These are phyloP conservation scores for Lynx canadensis DNA, from an alignment of 2,113 vertebrate species.

Conservation along the genomic window DNA sequence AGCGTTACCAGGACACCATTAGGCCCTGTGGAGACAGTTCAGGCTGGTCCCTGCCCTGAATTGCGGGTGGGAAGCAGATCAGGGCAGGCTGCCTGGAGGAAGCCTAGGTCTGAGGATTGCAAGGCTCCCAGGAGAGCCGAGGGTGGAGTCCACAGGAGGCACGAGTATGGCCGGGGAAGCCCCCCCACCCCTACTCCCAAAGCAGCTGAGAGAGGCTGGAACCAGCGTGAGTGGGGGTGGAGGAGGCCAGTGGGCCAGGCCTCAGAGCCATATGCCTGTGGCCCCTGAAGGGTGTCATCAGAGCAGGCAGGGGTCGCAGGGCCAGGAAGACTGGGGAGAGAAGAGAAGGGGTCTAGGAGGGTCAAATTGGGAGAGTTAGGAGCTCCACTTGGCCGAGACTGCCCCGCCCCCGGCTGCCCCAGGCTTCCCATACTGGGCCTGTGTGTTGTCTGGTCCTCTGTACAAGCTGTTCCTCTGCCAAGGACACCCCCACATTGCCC, in stretches of 20 bases:
- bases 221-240: rapidly evolving
- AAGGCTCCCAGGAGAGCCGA: not conserved
- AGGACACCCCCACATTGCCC: rapidly evolving
- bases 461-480: not conserved
- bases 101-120: not conserved
- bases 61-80: not conserved
- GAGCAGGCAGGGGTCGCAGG: not conserved
- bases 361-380: not conserved
- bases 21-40: not conserved
- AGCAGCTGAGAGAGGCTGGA: not conserved
- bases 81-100: not conserved
- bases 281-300: not conserved
- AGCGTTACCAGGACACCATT: not conserved
- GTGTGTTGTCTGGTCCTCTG: not conserved
- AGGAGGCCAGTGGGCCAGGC: not conserved
- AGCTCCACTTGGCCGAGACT: not conserved
- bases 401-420: not conserved
- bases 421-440: not conserved
- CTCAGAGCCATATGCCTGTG: not conserved
- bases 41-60: not conserved
- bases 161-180: not conserved
- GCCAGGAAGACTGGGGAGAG: rapidly evolving
- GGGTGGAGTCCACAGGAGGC: not conserved
- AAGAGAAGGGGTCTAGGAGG: not conserved
- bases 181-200: rapidly evolving